A percentile compares a stretch with the other conserved stretches of the same genome.
These are phyloP conservation scores for Pseudopleuronectes americanus DNA, from an alignment of 2,797 vertebrate genomes.

Conservation along the genomic window DNA sequence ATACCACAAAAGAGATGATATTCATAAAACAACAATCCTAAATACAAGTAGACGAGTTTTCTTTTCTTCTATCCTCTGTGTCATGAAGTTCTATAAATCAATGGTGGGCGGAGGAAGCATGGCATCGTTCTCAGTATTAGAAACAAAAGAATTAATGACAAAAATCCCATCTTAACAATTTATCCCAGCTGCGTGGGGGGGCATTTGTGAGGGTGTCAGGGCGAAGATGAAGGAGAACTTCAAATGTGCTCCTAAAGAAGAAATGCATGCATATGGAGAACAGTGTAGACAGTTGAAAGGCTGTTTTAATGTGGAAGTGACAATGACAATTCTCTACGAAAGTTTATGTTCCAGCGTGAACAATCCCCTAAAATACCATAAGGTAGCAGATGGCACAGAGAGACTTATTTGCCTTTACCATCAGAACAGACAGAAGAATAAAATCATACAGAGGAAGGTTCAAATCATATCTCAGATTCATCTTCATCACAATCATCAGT, in stretches of 20 bases:
- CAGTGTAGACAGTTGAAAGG: constrained; percentile 26
- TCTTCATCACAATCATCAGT: constrained; percentile 45
- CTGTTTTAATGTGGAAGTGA: constrained; percentile 45
- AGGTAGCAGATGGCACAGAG: constrained; percentile 57
- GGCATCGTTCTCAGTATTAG: constrained; percentile 6
- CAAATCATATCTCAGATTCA: constrained; percentile 16
- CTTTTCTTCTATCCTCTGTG: constrained; percentile 4
- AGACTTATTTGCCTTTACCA: constrained; percentile 58
- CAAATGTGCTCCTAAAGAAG: constrained; percentile 49
- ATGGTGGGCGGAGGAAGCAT: constrained; percentile 14
- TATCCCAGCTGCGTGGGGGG: constrained; percentile 1
- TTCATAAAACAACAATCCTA: constrained; percentile 62
- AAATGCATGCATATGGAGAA: constrained; percentile 62
- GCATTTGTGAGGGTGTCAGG: constrained; percentile 15
- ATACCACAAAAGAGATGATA: constrained; percentile 49
- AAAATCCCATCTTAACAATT: constrained; percentile 12
- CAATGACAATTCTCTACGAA: constrained; percentile 55
- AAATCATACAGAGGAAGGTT: no score
- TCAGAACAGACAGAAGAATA: constrained; percentile 22
- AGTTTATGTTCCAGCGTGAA: constrained; percentile 53
- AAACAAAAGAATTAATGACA: constrained; percentile 46
- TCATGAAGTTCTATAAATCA: constrained; percentile 26
- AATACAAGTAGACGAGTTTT: constrained; percentile 40
- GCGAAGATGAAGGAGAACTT: constrained; percentile 53
- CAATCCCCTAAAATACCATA: constrained; percentile 60